Evolutionary conservation across 2,797 vertebrate genomes (phyloP).

Genomic region (Meda fulgida): DNA sequence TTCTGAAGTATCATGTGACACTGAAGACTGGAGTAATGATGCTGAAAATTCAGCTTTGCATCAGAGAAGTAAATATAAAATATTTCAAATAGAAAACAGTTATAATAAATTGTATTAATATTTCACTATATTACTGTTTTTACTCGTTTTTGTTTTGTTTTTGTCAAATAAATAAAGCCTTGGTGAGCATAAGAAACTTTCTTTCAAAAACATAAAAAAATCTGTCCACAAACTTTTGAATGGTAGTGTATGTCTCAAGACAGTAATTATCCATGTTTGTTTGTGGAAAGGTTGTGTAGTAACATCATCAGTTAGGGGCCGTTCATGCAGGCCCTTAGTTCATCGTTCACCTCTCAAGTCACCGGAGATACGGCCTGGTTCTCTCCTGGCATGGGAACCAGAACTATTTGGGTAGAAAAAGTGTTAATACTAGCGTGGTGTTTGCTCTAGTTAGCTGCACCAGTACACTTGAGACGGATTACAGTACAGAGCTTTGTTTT

Average conservation of each 20-base stretch:
- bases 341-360: not conserved
- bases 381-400: not conserved
- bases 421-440: not conserved
- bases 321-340: not conserved
- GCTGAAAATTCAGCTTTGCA: not conserved
- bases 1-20: not conserved
- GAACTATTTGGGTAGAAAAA: not conserved
- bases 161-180: not conserved
- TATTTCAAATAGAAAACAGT: not conserved
- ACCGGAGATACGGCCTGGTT: not conserved
- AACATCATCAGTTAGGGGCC: not conserved
- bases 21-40: not conserved
- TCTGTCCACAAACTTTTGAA: not conserved
- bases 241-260: not conserved
- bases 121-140: not conserved
- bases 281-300: not conserved
- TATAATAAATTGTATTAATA: not conserved
- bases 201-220: not conserved
- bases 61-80: not conserved
- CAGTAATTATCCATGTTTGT: not conserved
- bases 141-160: not conserved
- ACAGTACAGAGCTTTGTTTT: slow-evolving; percentile 14
- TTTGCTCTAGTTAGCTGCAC: slow-evolving; percentile 27
- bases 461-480: slow-evolving; percentile 34
- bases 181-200: not conserved